A percentile compares a stretch with the other conserved stretches of the same genome.
phyloP scores from a whole-genome alignment of 2,797 vertebrate species.

The Onychomys torridus region DNA sequence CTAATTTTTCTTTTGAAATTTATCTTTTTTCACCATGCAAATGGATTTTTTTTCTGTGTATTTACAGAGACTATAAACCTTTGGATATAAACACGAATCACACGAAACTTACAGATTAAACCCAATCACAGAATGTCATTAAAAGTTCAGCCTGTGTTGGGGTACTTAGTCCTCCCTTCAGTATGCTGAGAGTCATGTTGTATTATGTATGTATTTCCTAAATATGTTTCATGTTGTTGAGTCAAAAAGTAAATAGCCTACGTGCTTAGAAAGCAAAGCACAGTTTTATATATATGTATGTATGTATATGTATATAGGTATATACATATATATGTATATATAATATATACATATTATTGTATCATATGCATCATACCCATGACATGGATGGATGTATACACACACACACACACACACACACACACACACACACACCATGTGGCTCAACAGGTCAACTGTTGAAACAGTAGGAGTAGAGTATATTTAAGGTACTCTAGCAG shows the following conservation, averaged over 20 bases:
- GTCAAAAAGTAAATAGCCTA: constrained; percentile 33
- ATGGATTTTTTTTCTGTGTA: constrained; percentile 9
- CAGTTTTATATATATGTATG: not conserved
- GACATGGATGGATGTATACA: not conserved
- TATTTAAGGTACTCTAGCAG: not conserved
- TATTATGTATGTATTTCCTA: constrained; percentile 68
- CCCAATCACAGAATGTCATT: constrained; percentile 37
- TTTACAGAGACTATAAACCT: constrained; percentile 42
- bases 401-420: not conserved
- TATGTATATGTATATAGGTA: too few relatives aligned
- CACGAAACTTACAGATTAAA: constrained; percentile 48
- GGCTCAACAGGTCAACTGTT: not conserved
- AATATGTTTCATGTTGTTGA: not conserved
- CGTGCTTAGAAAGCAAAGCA: constrained; percentile 54
- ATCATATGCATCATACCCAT: not conserved
- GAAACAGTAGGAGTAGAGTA: not conserved
- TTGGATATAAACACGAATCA: constrained; percentile 62
- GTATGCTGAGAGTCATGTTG: not conserved
- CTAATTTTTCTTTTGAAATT: constrained; percentile 62
- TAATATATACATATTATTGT: not conserved
- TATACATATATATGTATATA: too few relatives aligned
- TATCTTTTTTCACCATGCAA: constrained; percentile 42
- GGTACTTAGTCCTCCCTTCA: not conserved
- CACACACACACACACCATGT: not conserved
- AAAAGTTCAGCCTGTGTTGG: constrained; percentile 14